Evolutionary conservation across 92 coral and sea anemone species (phyloP), one percentile per base, ranked within the genome.

Genomic region (Parazoanthus darwini): DNA sequence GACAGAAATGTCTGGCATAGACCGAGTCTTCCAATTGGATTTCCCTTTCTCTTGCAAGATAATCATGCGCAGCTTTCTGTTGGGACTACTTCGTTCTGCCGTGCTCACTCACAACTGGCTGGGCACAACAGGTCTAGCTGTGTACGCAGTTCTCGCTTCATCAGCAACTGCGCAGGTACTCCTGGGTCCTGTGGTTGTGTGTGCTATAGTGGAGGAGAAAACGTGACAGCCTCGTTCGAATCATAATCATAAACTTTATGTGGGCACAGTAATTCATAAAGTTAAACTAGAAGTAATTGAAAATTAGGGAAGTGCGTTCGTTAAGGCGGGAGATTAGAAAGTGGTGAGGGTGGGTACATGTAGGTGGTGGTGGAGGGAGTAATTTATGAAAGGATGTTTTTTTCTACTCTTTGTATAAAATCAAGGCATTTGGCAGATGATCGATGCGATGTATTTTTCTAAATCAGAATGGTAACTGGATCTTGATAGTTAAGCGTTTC

Each of bases 1-100:
- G 44, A 44, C 86, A 9, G 92, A 89, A 92, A 72, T 92, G 88
- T 66, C 86, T 87, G 20, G 51, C 91, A 46, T 46, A 58, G 20
- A 58, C 66, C 22, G 20, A 58, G 66, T 58, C 66, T 58, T 58
- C 20, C 36, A 70, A 82, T 18, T 58, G 74, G 74, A 92, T 25
- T 54, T 58, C 85, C 65, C 91, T 78, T 65, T 86, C 85, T 79
- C 76, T 11, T 58, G 66, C 66, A 14, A 14, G 66, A 58, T 58
- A 14, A 58, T 14, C 66, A 58, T 58, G 66, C 15, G 66, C 66
- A 58, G 66, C 72, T 78, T 92, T 90, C 85, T 92, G 92, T 39
- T 86, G 86, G 74, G 90, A 78, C 85, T 90, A 89, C 87, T 58
- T 83, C 88, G 38, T 65, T 65, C 73, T 33, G 44, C 8, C 83